Base-by-base conservation (phyloP, 2,888 invertebrate genomes). In the Polydrusus pterygomalis region DNA sequence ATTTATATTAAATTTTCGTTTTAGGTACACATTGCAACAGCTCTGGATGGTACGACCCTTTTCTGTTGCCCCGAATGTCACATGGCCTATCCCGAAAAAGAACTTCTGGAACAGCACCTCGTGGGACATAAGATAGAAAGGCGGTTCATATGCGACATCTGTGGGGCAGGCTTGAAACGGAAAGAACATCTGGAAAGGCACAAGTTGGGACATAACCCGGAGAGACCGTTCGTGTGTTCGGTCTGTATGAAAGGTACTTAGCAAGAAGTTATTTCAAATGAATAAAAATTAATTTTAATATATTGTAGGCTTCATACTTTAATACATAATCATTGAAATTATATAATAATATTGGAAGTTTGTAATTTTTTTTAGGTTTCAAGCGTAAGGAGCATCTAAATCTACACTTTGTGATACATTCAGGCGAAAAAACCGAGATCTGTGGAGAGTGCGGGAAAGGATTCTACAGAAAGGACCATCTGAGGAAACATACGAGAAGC, bases 301-400 rank as follows among this genome's bases (percentile, higher is more conserved):
- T n/a, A n/a, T n/a, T n/a, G n/a, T n/a, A n/a, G n/a, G n/a, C n/a
- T n/a, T n/a, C n/a, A n/a, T n/a, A n/a, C n/a, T 25, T 25, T 25
- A 25, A 25, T 25, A 25, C 25, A 25, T 25, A 25, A 25, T 3
- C 25, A 25, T 25, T 25, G 5, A 25, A 25, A 25, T 3, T 25
- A 25, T 25, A 25, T 1, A 25, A 25, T 25, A 5, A 5, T 25
- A 25, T 5, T 25, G 5, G 5, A 25, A 25, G 25, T 25, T 25
- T 25, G 25, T 7, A 7, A 2, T 47, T 25, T 47, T 40, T n/a
- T 43, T 13, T 13, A 77, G 79, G 86, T 38, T 95, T 95, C 88
- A 95, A 95, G 86, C 90, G 95, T 74, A 93, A 94, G 86, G 95
- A 95, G 84, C 95, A 95, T 83, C 90, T 95, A 83, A 95, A 94